These are phyloP conservation scores for Asbolus verrucosus DNA, from an alignment of 1,140 invertebrate species.

Conservation along the genomic window DNA sequence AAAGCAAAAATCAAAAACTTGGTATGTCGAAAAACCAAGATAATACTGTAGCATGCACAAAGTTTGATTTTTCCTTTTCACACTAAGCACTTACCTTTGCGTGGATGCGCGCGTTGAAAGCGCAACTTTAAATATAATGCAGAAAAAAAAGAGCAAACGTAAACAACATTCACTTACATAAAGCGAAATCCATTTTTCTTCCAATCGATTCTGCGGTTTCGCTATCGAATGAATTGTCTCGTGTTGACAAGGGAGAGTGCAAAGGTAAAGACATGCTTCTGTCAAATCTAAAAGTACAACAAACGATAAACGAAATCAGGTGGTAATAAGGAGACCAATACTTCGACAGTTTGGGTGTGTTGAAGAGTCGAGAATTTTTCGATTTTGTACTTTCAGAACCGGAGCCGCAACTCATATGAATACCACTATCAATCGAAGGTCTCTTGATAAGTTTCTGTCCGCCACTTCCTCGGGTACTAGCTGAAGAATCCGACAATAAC, in stretches of 20 bases:
- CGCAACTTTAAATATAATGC: constrained; percentile 15
- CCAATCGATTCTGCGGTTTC: constrained; percentile 60
- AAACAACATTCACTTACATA: constrained; percentile 72
- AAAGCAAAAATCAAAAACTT: constrained; percentile 49
- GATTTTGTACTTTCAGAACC: constrained; percentile 53
- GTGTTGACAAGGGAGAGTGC: constrained; percentile 63
- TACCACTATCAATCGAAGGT: constrained; percentile 87
- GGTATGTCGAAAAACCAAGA: constrained; percentile 54
- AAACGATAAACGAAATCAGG: no score
- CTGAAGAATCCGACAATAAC: constrained; percentile 59
- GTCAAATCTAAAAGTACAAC: constrained; percentile 71
- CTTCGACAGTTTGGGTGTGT: constrained; percentile 68
- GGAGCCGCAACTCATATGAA: constrained; percentile 76
- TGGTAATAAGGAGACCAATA: no score
- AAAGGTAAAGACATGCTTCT: constrained; percentile 75
- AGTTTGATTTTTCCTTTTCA: constrained; percentile 39
- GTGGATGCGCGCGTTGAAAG: neutral
- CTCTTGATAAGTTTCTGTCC: constrained; percentile 76
- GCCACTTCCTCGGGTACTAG: constrained; percentile 56
- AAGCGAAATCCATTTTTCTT: constrained; percentile 75
- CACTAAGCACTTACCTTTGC: constrained; percentile 26
- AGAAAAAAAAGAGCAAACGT: constrained; percentile 50
- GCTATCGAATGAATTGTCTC: constrained; percentile 68
- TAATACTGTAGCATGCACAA: constrained; percentile 39
- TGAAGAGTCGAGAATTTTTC: constrained; percentile 57